Evolutionary conservation across 2,797 vertebrate species (phyloP).

Genomic region (Syndactyla subalaris): DNA sequence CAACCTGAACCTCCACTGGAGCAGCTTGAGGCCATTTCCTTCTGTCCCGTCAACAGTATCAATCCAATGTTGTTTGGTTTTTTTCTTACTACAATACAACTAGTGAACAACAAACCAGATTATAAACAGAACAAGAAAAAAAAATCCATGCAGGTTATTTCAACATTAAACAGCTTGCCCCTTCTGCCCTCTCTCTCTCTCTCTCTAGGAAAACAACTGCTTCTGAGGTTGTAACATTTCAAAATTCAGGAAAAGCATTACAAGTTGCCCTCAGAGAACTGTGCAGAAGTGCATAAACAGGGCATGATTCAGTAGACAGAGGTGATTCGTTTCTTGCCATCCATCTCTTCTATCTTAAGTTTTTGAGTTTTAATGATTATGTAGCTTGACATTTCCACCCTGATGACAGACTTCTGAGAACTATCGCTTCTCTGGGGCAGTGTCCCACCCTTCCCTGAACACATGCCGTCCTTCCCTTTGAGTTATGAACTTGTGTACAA

Average conservation of each 20-base stretch:
- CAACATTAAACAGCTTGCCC: background rate
- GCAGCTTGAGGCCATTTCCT: background rate
- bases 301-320: background rate
- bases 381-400: background rate
- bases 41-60: background rate
- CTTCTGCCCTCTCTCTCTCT: background rate
- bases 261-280: background rate
- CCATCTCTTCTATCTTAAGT: background rate
- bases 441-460: background rate
- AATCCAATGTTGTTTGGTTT: background rate
- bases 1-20: background rate
- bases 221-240: constrained; percentile 12
- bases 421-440: background rate
- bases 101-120: background rate
- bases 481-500: background rate
- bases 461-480: background rate
- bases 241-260: background rate
- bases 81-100: background rate
- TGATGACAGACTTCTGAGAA: background rate
- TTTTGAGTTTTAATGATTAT: background rate
- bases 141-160: background rate
- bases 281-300: background rate
- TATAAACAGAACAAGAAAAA: constrained; percentile 17
- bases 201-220: background rate
- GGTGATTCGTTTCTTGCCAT: background rate